Evolutionary conservation across 2,113 vertebrate species (phyloP), one percentile per base, ranked within the genome.

Genomic region (Nycticorax nycticorax): DNA sequence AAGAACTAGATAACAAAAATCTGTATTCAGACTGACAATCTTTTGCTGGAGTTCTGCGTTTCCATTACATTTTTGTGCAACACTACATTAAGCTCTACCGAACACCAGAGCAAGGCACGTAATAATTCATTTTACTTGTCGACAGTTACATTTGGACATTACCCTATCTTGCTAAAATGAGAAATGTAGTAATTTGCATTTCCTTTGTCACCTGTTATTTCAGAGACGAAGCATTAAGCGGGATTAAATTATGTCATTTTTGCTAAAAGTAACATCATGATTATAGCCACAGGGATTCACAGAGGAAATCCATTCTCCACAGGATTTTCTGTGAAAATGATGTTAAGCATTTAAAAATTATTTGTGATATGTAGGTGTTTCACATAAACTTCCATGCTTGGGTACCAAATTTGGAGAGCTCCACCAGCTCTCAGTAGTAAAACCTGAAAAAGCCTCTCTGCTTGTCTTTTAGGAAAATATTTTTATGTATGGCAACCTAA

Each of bases 121-220:
- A 71, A 8, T 23, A 88, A 68, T 59, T 87, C 39, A 67, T 63
- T 89, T 89, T 41, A 74, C 60, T 91, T 55, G 64, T 75, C 27
- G 3, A 35, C 50, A 75, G 47, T n/a, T n/a, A 52, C 24, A 56
- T 62, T 81, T 59, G 55, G 73, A 91, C 52, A 55, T 24, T 24
- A 60, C 1, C 27, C 79, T 39, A 39, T 43, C 78, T 53, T 33
- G 9, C 30, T 80, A 56, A 86, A 88, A 80, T 23, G 50, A 85
- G 62, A 75, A 92, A 85, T 22, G 39, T 4, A 71, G n/a, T 69
- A 6, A 92, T 85, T 93, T 56, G 39, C 74, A 82, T 93, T 93
- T 72, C 66, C 59, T 92, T 56, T 94, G 87, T 91, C 77, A 87
- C 84, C 77, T 72, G 45, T 64, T 87, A 53, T 85, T 89, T 81